Conservation (phyloP, 2,113 vertebrate species). For the Pristiophorus japonicus region DNA sequence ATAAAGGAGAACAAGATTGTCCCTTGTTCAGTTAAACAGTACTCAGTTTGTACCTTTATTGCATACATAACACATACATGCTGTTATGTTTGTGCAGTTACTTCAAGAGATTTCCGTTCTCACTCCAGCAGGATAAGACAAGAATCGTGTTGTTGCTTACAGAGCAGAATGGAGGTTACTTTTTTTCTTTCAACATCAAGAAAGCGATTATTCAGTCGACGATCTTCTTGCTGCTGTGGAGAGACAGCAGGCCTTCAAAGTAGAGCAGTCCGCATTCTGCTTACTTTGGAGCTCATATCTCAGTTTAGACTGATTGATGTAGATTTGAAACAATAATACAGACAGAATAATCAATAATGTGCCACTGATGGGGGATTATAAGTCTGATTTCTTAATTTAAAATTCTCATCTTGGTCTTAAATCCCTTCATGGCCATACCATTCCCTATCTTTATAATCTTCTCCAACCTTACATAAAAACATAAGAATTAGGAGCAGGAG, state of each 20-base stretch:
- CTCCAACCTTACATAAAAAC: neutral
- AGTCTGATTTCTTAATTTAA: neutral
- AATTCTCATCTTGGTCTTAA: neutral
- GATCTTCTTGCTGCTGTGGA: neutral
- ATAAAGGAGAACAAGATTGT: too few species aligned
- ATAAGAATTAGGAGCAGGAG: too few species aligned
- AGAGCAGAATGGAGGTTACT: neutral
- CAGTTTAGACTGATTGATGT: neutral
- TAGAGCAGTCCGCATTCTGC: neutral
- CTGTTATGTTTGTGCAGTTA: neutral
- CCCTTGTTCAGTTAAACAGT: too few species aligned
- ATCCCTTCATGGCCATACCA: too few species aligned
- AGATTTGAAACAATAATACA: neutral
- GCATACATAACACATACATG: too few species aligned
- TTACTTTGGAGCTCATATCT: neutral
- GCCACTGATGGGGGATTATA: neutral
- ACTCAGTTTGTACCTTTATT: too few species aligned
- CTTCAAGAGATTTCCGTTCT: conserved; percentile 11
- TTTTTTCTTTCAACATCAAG: conserved; percentile 10
- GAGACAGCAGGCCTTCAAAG: neutral
- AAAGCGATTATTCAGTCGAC: neutral
- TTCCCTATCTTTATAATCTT: neutral
- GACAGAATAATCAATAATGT: neutral
- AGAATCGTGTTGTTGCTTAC: neutral
- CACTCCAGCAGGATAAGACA: neutral